phyloP scores from a whole-genome alignment of 1,140 invertebrate genomes.

The Diuraphis noxia region DNA sequence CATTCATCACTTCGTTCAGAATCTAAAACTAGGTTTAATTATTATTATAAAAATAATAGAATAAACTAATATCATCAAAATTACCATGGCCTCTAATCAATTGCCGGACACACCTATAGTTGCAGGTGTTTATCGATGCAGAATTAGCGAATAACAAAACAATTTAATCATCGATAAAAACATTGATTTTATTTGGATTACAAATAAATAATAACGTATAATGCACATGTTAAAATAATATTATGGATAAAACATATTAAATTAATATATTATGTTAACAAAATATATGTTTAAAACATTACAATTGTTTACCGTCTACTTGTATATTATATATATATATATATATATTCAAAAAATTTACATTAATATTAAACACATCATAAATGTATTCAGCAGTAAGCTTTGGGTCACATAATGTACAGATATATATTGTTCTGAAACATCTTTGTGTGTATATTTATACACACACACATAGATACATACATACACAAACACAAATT shows the following conservation, averaged over 20 bases:
- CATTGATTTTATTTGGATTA: conserved; percentile 41
- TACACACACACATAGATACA: not conserved
- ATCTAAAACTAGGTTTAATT: too few species aligned
- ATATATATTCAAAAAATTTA: not conserved
- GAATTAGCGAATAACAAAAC: not conserved
- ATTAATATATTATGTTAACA: conserved; percentile 30
- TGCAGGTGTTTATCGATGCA: not conserved
- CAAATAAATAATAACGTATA: conserved; percentile 48
- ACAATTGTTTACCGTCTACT: not conserved
- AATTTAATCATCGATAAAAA: conserved; percentile 17
- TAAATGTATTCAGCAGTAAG: conserved; percentile 30
- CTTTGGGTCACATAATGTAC: conserved; percentile 26
- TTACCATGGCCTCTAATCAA: not conserved
- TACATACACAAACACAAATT: not conserved
- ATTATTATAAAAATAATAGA: not conserved
- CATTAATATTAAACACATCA: not conserved
- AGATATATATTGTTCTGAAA: conserved; percentile 27
- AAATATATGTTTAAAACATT: conserved; percentile 30
- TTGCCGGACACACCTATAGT: not conserved
- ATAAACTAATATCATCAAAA: not conserved
- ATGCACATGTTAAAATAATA: conserved; percentile 48
- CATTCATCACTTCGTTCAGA: too few species aligned
- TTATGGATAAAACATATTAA: conserved; percentile 26
- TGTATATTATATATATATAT: not conserved
- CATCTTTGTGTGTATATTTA: not conserved